Conservation (phyloP, 1,140 invertebrate species). For the Tyrophagus putrescentiae region DNA sequence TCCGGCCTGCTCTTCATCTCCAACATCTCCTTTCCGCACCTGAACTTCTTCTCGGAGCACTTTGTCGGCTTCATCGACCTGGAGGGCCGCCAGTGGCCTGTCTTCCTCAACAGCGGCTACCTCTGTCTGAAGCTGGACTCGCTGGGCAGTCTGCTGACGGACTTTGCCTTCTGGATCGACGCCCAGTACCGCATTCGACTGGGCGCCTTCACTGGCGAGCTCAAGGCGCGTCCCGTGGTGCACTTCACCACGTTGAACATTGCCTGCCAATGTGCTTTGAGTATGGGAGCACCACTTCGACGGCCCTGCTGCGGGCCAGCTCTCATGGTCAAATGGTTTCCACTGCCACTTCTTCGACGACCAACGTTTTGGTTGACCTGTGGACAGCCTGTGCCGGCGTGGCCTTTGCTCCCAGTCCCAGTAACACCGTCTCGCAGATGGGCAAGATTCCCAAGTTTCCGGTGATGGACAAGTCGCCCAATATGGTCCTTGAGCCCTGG, state of each 20-base stretch:
- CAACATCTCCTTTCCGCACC: background rate
- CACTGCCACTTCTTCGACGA: background rate
- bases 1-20: background rate
- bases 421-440: background rate
- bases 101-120: background rate
- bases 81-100: background rate
- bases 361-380: background rate
- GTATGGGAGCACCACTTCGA: background rate
- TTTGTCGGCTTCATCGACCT: background rate
- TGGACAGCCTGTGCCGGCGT: background rate
- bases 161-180: background rate
- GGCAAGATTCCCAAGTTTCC: conserved; percentile 7
- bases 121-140: background rate
- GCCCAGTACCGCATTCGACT: background rate
- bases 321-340: background rate
- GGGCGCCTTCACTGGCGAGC: background rate
- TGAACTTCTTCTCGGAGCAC: background rate
- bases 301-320: background rate
- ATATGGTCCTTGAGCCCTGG: background rate
- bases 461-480: background rate
- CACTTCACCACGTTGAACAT: background rate
- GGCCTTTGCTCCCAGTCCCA: background rate
- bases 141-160: background rate
- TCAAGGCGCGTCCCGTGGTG: background rate
- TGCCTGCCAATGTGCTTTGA: background rate